A percentile compares a stretch with the other conserved stretches of the same genome.
phyloP scores from a whole-genome alignment of 2,113 vertebrate species.

The Thermophis baileyi region DNA sequence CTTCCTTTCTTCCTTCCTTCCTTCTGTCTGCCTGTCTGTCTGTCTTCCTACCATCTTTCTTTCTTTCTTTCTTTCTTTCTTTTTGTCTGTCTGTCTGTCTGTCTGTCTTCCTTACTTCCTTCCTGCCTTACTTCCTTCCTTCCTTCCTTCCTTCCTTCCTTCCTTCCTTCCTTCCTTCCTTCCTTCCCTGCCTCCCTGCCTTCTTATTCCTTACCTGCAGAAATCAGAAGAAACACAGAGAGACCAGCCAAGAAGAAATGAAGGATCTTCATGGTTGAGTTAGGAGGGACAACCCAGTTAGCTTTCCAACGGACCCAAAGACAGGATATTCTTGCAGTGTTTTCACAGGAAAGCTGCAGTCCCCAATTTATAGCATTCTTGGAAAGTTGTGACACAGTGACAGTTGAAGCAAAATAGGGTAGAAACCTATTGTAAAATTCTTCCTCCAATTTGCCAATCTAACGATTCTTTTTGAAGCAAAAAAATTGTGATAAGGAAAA shows the following conservation, averaged over 20 bases:
- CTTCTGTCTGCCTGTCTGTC: no score
- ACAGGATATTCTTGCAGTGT: neutral
- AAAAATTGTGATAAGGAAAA: neutral
- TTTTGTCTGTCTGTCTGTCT: no score
- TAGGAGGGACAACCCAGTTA: no score
- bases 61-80: no score
- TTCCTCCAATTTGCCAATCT: neutral
- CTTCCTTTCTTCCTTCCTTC: no score
- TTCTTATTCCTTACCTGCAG: neutral
- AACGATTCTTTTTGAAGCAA: neutral
- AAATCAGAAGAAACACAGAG: neutral
- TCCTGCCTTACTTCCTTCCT: no score
- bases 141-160: no score
- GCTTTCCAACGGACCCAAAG: no score
- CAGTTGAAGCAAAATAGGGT: neutral
- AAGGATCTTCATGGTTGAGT: no score
- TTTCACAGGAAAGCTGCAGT: neutral
- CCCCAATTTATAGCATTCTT: neutral
- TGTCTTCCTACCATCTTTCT: no score
- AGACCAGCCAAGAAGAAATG: neutral
- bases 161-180: no score
- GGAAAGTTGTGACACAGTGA: neutral
- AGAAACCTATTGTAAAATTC: neutral
- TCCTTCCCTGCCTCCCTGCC: neutral
- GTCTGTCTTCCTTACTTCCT: no score